Evolutionary conservation across 2,113 vertebrate species (phyloP), one percentile per base, ranked within the genome.

Genomic region (Sander lucioperca): DNA sequence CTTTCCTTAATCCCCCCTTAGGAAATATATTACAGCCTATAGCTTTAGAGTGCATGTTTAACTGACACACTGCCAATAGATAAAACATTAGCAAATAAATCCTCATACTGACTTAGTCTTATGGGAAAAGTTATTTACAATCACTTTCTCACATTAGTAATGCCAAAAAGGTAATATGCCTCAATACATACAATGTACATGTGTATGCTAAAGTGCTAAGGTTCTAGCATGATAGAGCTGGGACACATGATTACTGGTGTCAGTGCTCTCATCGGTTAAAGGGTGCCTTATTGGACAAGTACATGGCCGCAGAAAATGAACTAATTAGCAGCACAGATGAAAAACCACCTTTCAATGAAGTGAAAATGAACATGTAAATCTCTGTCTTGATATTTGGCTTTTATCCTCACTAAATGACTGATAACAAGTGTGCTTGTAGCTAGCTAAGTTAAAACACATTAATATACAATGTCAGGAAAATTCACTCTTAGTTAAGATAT

Each of bases 181-280:
- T 58, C 3, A 58, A 13, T 10, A 36, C 15, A 43, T 19, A 39
- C 19, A 80, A 21, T 64, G 25, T 21, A 18, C 12, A 23, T 23
- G 54, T 27, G 9, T 16, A 43, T 21, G 43, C 45, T 59, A 56
- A 58, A 8, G 2, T 33, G n/a, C 18, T 61, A 33, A 16, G 3
- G 13, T 53, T 16, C 23, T 64, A 57, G 36, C 56, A 63, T 14
- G 12, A 21, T 7, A 12, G 27, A 59, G 27, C 9, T 39, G 63
- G 18, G 25, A 59, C 30, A 13, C 25, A 39, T 45, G 21, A 10
- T 15, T 30, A 30, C 16, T 16, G 9, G 9, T 33, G 21, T 50
- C 15, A 65, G 61, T 5, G n/a, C 9, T 59, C 59, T 59, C 45
- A 33, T 54, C 45, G 67, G 8, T 84, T 90, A 88, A 82, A 90